These are phyloP conservation scores for Crepidodera aurea DNA, from an alignment of 2,888 invertebrate species.

Conservation along the genomic window DNA sequence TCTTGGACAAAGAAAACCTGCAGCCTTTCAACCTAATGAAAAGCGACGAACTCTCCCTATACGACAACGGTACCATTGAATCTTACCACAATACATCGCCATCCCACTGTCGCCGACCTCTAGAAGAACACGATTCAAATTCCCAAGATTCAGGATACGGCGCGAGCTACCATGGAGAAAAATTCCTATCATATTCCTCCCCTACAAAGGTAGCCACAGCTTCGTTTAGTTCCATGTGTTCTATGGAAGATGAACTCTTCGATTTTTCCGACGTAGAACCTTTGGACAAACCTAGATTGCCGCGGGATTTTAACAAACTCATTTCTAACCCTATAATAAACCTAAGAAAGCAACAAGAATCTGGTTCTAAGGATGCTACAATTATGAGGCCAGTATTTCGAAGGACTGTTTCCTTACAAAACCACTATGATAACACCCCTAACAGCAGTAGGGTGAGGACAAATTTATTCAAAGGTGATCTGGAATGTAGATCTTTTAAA, in stretches of 20 bases:
- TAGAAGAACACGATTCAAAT: constrained; percentile 66
- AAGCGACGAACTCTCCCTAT: constrained; percentile 57
- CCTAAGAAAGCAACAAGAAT: constrained; percentile 46
- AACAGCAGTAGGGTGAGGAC: constrained; percentile 61
- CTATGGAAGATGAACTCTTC: constrained; percentile 72
- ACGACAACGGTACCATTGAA: constrained; percentile 51
- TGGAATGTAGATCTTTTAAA: constrained; percentile 65
- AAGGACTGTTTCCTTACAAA: constrained; percentile 64
- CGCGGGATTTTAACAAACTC: constrained; percentile 67
- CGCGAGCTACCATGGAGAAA: constrained; percentile 55
- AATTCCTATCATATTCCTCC: constrained; percentile 51
- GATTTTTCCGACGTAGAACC: constrained; percentile 70
- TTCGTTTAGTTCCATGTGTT: constrained; percentile 66
- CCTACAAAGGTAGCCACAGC: constrained; percentile 52
- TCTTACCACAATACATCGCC: constrained; percentile 48
- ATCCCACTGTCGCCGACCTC: constrained; percentile 54
- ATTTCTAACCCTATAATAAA: constrained; percentile 64
- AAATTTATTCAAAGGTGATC: constrained; percentile 61
- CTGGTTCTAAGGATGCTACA: constrained; percentile 58
- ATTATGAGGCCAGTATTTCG: constrained; percentile 61
- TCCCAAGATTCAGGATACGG: constrained; percentile 70
- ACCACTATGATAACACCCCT: constrained; percentile 53
- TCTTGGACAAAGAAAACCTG: constrained; percentile 54
- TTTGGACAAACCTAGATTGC: constrained; percentile 61
- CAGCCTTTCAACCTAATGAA: constrained; percentile 51